These are phyloP conservation scores for Coenonympha glycerion DNA, from an alignment of 2,888 invertebrate species.

Conservation along the genomic window DNA sequence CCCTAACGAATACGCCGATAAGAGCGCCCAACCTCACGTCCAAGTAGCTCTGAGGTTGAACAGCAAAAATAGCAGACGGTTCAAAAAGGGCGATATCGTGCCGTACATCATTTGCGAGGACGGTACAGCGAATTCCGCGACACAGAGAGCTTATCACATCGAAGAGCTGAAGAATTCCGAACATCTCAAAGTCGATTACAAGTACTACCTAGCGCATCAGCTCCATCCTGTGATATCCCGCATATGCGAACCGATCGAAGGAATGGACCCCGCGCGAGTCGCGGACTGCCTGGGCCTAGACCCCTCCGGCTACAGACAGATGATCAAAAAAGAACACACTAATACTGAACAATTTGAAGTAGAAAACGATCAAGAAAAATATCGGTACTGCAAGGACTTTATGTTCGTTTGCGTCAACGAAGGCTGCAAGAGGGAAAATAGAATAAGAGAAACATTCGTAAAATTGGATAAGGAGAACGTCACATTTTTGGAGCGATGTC, in stretches of 20 bases:
- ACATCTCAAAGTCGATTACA: conserved; percentile 84
- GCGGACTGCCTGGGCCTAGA: conserved; percentile 91
- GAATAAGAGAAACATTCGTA: conserved; percentile 68
- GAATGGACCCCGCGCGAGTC: conserved; percentile 91
- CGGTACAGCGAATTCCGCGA: conserved; percentile 84
- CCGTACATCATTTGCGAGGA: conserved; percentile 97
- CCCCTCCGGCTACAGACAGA: conserved; percentile 68
- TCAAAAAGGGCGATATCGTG: conserved; percentile 95
- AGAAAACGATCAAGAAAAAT: conserved; percentile 73
- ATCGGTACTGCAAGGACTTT: conserved; percentile 78
- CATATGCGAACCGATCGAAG: conserved; percentile 96
- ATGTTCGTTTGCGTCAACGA: conserved; percentile 78
- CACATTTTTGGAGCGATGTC: conserved; percentile 81
- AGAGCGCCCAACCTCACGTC: conserved; percentile 89
- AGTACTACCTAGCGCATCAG: conserved; percentile 96
- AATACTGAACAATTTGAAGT: conserved; percentile 66
- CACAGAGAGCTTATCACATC: conserved; percentile 94
- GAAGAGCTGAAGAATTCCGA: conserved; percentile 88
- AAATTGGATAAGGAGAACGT: conserved; percentile 58
- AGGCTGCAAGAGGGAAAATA: conserved; percentile 75
- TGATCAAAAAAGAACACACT: conserved; percentile 59
- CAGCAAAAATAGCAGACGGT: conserved; percentile 83
- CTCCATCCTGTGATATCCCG: conserved; percentile 97
- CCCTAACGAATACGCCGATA: conserved; percentile 93
- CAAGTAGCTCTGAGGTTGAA: conserved; percentile 91